Conservation (phyloP, 2,888 invertebrate species). For the Incurvaria masculella region DNA sequence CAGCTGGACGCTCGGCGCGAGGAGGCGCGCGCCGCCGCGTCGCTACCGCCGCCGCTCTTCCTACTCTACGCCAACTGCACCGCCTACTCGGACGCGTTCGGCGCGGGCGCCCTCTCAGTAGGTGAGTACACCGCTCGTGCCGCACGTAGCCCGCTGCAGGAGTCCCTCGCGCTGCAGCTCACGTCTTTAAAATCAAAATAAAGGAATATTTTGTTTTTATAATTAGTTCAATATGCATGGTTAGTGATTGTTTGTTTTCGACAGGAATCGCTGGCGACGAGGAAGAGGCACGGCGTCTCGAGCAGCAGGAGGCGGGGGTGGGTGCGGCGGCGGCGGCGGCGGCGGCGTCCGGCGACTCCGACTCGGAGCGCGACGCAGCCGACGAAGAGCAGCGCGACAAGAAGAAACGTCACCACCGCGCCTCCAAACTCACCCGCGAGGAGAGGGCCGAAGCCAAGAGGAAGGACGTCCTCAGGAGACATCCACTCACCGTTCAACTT, state of each 20-base stretch:
- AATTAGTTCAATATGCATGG: no score
- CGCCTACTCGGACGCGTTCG: conserved; percentile 78
- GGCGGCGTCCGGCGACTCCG: conserved; percentile 62
- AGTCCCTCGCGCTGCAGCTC: no score
- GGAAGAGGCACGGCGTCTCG: conserved; percentile 64
- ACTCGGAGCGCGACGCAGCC: conserved; percentile 64
- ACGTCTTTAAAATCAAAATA: no score
- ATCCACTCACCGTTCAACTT: conserved; percentile 69
- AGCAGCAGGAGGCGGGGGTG: conserved; percentile 52
- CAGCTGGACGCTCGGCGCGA: conserved; percentile 75
- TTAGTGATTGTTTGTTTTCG: no score
- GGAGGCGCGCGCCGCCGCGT: conserved; percentile 69
- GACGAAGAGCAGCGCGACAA: conserved; percentile 52
- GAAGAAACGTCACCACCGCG: conserved; percentile 65
- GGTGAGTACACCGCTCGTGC: conserved; percentile 35
- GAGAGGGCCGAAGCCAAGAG: conserved; percentile 68
- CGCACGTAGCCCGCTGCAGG: no score
- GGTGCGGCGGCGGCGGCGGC: conserved; percentile 52
- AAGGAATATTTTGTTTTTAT: no score
- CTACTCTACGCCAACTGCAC: conserved; percentile 81
- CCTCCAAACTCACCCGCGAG: conserved; percentile 56
- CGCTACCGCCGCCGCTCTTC: conserved; percentile 80
- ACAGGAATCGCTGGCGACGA: conserved; percentile 63
- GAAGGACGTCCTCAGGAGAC: conserved; percentile 63
- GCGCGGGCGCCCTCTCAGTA: conserved; percentile 42